phyloP scores from a whole-genome alignment of 2,113 vertebrate genomes.

The Tetrax tetrax region DNA sequence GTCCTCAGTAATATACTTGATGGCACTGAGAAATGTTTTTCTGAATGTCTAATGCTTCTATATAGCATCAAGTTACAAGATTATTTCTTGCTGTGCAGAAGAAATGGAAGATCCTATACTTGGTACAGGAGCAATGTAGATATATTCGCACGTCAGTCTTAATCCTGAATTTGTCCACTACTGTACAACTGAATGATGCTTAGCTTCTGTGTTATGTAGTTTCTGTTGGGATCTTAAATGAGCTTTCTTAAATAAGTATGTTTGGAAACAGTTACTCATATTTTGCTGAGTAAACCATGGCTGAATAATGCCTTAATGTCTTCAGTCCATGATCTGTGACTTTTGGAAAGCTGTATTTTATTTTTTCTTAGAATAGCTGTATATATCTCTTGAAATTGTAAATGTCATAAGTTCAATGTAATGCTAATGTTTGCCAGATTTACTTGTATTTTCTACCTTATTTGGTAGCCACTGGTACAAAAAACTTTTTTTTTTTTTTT shows the following conservation, averaged over 20 bases:
- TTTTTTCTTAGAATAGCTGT: not conserved
- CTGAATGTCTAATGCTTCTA: not conserved
- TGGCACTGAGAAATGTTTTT: not conserved
- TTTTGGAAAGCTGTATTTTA: not conserved
- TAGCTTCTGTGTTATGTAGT: not conserved
- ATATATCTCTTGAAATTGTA: not conserved
- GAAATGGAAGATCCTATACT: not conserved
- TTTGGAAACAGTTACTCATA: not conserved
- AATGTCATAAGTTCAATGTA: not conserved
- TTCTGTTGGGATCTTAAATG: not conserved
- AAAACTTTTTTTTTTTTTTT: not conserved
- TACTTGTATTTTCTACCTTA: not conserved
- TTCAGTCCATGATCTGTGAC: not conserved
- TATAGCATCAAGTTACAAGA: not conserved
- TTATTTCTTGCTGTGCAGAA: not conserved
- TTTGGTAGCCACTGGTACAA: not conserved
- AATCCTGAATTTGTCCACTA: not conserved
- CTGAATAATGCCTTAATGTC: not conserved
- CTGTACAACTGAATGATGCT: not conserved
- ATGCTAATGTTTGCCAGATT: not conserved
- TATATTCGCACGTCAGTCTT: not conserved
- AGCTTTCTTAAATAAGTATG: not conserved
- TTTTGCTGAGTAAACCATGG: not conserved
- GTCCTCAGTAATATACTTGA: not conserved
- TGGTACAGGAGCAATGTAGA: not conserved